phyloP scores from a whole-genome alignment of 2,888 invertebrate genomes.

The Nephrotoma guestfalica region DNA sequence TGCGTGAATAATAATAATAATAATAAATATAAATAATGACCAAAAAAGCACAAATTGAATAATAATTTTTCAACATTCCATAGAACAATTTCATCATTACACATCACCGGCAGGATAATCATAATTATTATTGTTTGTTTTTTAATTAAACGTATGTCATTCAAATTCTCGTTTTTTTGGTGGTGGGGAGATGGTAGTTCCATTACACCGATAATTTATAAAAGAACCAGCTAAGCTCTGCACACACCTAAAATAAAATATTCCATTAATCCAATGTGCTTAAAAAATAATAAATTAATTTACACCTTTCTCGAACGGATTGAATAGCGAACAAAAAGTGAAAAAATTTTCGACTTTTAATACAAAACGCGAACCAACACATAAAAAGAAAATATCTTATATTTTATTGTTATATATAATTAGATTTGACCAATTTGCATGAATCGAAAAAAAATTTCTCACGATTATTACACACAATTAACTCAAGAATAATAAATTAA shows the following conservation, averaged over 20 bases:
- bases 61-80: background rate
- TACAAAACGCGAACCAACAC: background rate
- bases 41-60: background rate
- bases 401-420: background rate
- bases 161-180: background rate
- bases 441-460: background rate
- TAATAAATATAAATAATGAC: background rate
- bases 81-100: background rate
- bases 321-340: background rate
- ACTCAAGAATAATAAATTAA: background rate
- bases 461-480: background rate
- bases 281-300: background rate
- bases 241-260: background rate
- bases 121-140: background rate
- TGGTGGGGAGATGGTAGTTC: background rate
- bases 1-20: background rate
- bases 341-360: background rate
- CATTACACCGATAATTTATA: background rate
- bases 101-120: background rate
- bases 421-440: background rate
- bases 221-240: background rate
- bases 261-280: background rate
- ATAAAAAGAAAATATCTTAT: background rate
- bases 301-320: background rate
- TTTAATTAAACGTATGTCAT: background rate